Evolutionary conservation across 2,113 vertebrate species (phyloP).

Genomic region (Dolichotis patagonum): DNA sequence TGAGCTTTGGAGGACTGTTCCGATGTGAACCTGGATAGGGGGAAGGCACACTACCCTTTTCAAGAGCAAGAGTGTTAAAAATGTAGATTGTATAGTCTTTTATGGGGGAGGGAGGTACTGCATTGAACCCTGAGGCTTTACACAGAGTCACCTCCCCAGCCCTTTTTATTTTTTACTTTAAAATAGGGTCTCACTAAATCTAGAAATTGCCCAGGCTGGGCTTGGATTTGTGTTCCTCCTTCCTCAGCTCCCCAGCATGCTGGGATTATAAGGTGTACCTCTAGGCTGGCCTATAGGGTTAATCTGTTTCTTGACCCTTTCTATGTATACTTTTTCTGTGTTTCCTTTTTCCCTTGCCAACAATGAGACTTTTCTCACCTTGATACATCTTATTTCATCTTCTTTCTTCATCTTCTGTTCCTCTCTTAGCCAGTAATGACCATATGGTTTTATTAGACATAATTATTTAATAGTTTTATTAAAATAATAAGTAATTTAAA

Average conservation of each 20-base stretch:
- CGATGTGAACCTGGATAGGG: neutral
- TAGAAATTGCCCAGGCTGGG: neutral
- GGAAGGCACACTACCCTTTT: neutral
- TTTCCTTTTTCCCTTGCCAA: neutral
- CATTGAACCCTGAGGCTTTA: neutral
- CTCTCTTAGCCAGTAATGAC: neutral
- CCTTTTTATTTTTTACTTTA: neutral
- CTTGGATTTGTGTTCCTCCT: neutral
- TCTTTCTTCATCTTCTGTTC: neutral
- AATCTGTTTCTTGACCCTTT: neutral
- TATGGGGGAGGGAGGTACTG: neutral
- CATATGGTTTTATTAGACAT: constrained; percentile 1
- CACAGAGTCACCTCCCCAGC: neutral
- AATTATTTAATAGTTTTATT: constrained; percentile 50
- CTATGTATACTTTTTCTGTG: neutral
- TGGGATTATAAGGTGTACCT: neutral
- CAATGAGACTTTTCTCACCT: neutral
- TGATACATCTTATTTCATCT: neutral
- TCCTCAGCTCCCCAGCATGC: neutral
- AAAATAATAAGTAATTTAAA: constrained; percentile 66
- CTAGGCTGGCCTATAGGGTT: neutral
- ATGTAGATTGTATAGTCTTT: neutral
- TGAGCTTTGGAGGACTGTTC: neutral
- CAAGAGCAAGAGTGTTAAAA: neutral
- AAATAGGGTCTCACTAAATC: neutral